Evolutionary conservation across 1,140 invertebrate species (phyloP).

Genomic region (Tribolium castaneum): DNA sequence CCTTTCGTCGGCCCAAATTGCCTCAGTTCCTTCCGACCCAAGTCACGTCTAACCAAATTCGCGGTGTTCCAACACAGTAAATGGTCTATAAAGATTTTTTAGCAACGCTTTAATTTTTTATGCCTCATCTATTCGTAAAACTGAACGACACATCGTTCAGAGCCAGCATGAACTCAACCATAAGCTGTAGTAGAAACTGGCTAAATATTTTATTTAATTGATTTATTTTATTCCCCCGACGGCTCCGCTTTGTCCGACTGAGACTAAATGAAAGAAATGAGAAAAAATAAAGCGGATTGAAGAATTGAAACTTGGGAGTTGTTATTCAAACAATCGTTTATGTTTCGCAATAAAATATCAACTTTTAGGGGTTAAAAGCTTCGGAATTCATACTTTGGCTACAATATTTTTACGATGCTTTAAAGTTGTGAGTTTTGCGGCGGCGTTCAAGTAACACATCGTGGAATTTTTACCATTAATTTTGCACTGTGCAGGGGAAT

Average conservation of each 20-base stretch:
- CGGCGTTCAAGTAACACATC: neutral
- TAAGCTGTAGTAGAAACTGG: neutral
- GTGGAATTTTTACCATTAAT: neutral
- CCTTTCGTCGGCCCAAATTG: neutral
- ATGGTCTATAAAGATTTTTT: conserved; percentile 42
- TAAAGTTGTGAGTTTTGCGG: neutral
- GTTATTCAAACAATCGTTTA: neutral
- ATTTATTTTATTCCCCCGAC: neutral
- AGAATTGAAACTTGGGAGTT: neutral
- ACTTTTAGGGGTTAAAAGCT: neutral
- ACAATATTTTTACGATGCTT: neutral
- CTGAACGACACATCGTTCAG: neutral
- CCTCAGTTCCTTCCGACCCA: neutral
- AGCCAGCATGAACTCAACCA: neutral
- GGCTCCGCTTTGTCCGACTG: neutral
- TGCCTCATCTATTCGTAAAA: conserved; percentile 2
- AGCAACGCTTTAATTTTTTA: conserved; percentile 33
- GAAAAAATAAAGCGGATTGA: neutral
- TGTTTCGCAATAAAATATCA: neutral
- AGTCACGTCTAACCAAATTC: conserved; percentile 41
- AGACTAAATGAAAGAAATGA: neutral
- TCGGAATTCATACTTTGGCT: neutral
- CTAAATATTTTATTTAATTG: conserved; percentile 19
- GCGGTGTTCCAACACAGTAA: conserved; percentile 28
- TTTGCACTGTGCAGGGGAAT: neutral